These are phyloP conservation scores for Eurystomus glaucurus DNA, from an alignment of 2,797 vertebrate genomes.

Conservation along the genomic window DNA sequence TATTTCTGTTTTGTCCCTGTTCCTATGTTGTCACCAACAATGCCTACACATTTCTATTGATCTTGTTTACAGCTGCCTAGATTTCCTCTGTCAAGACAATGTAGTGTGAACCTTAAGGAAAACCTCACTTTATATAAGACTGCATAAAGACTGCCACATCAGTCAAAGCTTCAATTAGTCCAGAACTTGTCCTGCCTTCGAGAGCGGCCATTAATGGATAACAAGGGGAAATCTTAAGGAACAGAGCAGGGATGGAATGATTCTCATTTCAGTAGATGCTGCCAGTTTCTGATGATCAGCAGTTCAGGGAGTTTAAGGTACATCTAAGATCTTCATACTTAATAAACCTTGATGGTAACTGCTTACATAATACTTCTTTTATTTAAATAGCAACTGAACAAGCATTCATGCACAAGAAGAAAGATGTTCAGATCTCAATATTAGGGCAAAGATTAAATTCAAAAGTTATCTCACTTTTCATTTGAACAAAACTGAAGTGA, in stretches of 20 bases:
- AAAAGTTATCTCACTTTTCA: conserved; percentile 2
- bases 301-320: conserved; percentile 10
- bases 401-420: background rate
- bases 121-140: conserved; percentile 23
- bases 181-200: conserved; percentile 34
- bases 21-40: conserved; percentile 26
- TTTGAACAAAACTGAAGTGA: background rate
- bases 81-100: conserved; percentile 50
- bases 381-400: conserved; percentile 12
- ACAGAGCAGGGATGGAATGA: conserved; percentile 28
- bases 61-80: conserved; percentile 62
- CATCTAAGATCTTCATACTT: conserved; percentile 20
- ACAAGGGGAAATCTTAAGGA: conserved; percentile 52
- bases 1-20: conserved; percentile 14
- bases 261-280: background rate
- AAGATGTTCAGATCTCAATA: background rate
- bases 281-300: conserved; percentile 41
- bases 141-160: background rate
- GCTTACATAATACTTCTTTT: conserved; percentile 2
- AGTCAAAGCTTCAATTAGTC: conserved; percentile 56
- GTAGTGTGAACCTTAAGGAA: conserved; percentile 26
- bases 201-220: conserved; percentile 49
- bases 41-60: conserved; percentile 54
- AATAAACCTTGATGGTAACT: conserved; percentile 33
- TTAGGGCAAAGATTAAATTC: conserved; percentile 17